A percentile compares a stretch with the other conserved stretches of the same genome.
phyloP scores from a whole-genome alignment of 2,113 vertebrate species.

The Prunella himalayana region DNA sequence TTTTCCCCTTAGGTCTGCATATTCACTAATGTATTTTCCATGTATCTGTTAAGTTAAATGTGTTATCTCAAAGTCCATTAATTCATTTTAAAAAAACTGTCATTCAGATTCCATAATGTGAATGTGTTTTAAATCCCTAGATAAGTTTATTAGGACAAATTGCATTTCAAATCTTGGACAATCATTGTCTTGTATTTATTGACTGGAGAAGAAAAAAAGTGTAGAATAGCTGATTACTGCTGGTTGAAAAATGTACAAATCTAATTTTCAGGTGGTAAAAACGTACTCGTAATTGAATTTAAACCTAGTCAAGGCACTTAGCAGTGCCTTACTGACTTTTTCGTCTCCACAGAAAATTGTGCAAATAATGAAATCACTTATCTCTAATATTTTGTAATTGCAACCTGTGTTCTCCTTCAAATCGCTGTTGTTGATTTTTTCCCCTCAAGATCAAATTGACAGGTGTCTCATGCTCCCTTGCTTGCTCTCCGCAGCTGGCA shows the following conservation, averaged over 20 bases:
- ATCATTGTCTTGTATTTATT: neutral
- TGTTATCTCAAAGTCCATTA: neutral
- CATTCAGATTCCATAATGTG: neutral
- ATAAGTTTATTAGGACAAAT: neutral
- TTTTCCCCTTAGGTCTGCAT: neutral
- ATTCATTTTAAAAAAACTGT: neutral
- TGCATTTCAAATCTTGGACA: neutral
- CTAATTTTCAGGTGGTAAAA: conserved; percentile 2
- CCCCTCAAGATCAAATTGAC: neutral
- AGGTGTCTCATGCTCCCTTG: neutral
- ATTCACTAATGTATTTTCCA: neutral
- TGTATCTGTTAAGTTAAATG: neutral
- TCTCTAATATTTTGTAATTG: neutral
- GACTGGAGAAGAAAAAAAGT: neutral
- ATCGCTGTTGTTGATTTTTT: neutral
- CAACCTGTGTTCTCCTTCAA: neutral
- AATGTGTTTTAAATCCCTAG: neutral
- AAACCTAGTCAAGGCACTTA: neutral
- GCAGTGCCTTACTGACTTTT: neutral
- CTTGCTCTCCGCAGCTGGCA: neutral
- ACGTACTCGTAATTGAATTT: neutral
- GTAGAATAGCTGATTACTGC: neutral
- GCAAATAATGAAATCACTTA: neutral
- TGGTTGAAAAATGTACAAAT: neutral
- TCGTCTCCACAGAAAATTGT: neutral